These are phyloP conservation scores for Taxidea taxus DNA, from an alignment of 2,113 vertebrate species.

Conservation along the genomic window DNA sequence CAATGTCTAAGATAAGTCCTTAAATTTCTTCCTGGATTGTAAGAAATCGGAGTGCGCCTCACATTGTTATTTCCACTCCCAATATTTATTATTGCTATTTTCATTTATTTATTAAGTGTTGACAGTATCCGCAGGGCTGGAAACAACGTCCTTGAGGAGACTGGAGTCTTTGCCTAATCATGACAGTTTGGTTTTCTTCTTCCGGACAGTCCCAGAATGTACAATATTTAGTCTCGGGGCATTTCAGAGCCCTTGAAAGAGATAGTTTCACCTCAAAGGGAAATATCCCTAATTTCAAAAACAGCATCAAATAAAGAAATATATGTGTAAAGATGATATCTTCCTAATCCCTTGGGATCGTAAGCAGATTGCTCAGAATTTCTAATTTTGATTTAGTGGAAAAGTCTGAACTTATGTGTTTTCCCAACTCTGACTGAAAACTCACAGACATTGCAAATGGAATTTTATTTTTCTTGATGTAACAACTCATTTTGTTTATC, in stretches of 20 bases:
- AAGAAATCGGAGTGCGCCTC: not conserved
- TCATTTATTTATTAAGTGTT: conserved; percentile 25
- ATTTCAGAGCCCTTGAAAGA: not conserved
- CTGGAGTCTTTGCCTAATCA: not conserved
- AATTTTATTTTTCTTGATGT: not conserved
- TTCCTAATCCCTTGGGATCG: not conserved
- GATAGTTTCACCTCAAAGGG: not conserved
- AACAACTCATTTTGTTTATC: conserved; percentile 26
- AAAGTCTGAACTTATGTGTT: not conserved
- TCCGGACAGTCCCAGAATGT: not conserved
- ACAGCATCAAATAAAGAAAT: not conserved
- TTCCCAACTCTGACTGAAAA: not conserved
- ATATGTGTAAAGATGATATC: not conserved
- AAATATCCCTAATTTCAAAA: not conserved
- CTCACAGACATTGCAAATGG: not conserved
- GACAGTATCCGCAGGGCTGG: not conserved
- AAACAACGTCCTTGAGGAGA: not conserved
- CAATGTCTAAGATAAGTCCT: not conserved
- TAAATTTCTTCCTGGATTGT: not conserved
- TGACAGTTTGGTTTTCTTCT: not conserved
- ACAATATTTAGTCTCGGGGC: not conserved
- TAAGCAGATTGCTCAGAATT: not conserved
- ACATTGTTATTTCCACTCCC: not conserved
- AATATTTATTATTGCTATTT: not conserved
- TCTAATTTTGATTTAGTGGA: not conserved